Conservation (phyloP, 2,113 vertebrate species). For the Mionectes macconnelli region DNA sequence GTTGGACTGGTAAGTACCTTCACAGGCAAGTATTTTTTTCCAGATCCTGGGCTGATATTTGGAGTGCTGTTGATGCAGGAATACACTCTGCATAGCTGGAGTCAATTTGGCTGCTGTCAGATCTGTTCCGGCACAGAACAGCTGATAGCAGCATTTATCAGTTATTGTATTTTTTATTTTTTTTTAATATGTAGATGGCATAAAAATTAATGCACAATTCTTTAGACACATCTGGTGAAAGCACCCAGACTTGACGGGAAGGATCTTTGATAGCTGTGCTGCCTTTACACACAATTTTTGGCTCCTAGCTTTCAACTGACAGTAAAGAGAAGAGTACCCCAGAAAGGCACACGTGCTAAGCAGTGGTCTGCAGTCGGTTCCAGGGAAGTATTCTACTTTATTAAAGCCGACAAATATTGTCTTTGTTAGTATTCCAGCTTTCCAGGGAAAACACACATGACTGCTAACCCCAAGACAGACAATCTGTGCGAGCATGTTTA, state of each 20-base stretch:
- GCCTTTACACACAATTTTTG: not conserved
- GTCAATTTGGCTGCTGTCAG: not conserved
- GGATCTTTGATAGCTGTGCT: not conserved
- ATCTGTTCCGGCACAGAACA: not conserved
- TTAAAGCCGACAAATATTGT: not conserved
- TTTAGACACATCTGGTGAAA: not conserved
- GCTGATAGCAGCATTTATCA: not conserved
- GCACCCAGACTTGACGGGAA: not conserved
- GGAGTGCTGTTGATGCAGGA: not conserved
- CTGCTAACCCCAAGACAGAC: not conserved
- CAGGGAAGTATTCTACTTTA: not conserved
- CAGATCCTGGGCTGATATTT: not conserved
- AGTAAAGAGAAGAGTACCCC: not conserved
- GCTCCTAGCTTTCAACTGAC: not conserved
- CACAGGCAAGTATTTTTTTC: not conserved
- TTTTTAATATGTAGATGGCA: not conserved
- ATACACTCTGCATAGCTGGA: not conserved
- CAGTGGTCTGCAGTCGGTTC: not conserved
- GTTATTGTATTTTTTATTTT: not conserved
- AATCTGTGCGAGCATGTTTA: not conserved
- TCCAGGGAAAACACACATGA: not conserved
- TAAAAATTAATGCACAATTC: not conserved
- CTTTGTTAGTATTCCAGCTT: constrained; percentile 13
- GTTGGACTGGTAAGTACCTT: not conserved
- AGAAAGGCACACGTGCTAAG: not conserved